Base-by-base conservation (phyloP, 2,797 vertebrate genomes). In the Poecilia velifera region DNA sequence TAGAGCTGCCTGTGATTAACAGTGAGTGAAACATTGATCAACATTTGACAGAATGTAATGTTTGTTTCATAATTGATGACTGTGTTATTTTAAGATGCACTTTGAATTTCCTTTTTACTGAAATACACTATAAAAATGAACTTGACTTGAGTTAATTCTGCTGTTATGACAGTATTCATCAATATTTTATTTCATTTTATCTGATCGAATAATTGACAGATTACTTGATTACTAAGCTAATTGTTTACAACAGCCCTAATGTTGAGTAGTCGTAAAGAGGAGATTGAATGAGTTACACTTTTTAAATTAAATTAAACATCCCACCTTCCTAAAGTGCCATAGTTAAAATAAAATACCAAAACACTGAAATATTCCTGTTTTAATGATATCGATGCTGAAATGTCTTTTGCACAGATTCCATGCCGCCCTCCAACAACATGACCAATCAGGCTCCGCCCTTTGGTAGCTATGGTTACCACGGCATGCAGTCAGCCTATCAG, bases 401-500 rank as follows among this genome's bases (percentile, higher is more conserved):
- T 76, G 9, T 55, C 25, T 79, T 6, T 51, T 41, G 1, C n/a
- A 34, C 91, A 99, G 98, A 98, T 76, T 90, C 97, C 59, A 95
- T 95, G 91, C 92, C 95, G 1, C 87, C 96, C 72, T 89, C 92
- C 47, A 86, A 94, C 8, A 95, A 96, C 2, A 85, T 95, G 72
- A 80, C 94, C 81, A 96, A 96, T 88, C 84, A 93, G 77, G 90
- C 92, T 7, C 96, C 96, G 13, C 96, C 97, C 31, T 98, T 98
- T 80, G 94, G 84, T 85, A 88, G 96, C 87, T 97, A 97, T 80
- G 96, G 97, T 64, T 99, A 99, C 89, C 96, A 96, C 36, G 72
- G 89, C 79, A 95, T 97, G 89, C 98, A 97, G 81, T 96, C 97
- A 6, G 96, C 93, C 72, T 98, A 98, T 88, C 96, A 94, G 87